Base-by-base conservation (phyloP, 2,113 vertebrate species). In the Etheostoma spectabile region DNA sequence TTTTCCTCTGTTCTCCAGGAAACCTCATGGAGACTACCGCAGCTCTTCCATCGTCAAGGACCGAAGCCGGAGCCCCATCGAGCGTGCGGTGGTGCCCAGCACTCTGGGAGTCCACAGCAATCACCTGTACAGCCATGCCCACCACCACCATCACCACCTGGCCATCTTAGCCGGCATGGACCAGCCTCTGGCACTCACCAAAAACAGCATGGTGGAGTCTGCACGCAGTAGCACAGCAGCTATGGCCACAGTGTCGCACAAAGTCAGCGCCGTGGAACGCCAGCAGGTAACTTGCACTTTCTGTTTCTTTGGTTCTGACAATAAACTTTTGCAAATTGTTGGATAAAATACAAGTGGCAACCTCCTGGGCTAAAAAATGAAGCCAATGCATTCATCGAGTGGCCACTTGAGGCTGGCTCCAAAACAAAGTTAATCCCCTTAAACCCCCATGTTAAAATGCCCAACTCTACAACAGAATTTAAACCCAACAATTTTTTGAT, bases 171-270 rank as follows among this genome's bases (percentile, higher is more conserved):
- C 95, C 65, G 12, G 84, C 74, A 95, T 98, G 96, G 98, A 99
- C 92, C 98, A 99, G 95, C 98, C 98, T 8, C 96, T 99, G 24
- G 98, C 98, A 61, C 97, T 99, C 91, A 99, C 98, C 96, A 99
- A 99, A 95, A 97, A 95, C 95, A 97, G 95, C 93, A 76, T 95
- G 94, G 97, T 95, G 93, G 97, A 99, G 11, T 84, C 94, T 2
- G 86, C 93, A 77, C 94, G 97, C 59, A 74, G 83, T 83, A 86
- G 79, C 83, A 92, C 94, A 0, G 91, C 95, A 0, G 88, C 95
- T 77, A 87, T 89, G 86, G 69, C 55, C 59, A 71, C 89, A n/a
- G 49, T 96, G 84, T 79, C 96, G 0, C 96, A 96, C 27, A 82
- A 95, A 2, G 93, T 96, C 93, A 95, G 94, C 69, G 91, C 96